These are phyloP conservation scores for Hippocampus mohnikei DNA, from an alignment of 2,113 vertebrate species.

Conservation along the genomic window DNA sequence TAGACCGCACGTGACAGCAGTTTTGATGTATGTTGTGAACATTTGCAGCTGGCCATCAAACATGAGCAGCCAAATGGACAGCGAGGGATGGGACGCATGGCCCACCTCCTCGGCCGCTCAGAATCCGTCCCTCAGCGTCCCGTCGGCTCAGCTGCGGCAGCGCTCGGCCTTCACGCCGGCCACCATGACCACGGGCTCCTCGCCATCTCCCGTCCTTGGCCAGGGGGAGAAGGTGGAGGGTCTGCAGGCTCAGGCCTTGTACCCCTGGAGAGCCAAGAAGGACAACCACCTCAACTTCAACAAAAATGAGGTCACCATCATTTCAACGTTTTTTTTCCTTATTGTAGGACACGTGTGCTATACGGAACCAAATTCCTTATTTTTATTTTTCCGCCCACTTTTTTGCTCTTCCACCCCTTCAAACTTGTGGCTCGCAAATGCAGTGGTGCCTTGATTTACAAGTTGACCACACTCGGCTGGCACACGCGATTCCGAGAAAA, in stretches of 20 bases:
- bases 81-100: slow-evolving; percentile 93
- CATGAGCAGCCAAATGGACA: slow-evolving; percentile 77
- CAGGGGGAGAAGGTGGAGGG: slow-evolving; percentile 99
- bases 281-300: slow-evolving; percentile 99
- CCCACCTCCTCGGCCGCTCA: slow-evolving; percentile 79
- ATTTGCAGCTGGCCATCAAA: slow-evolving; percentile 86
- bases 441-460: no score
- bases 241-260: slow-evolving; percentile 93
- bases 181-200: slow-evolving; percentile 89
- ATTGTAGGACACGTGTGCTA: no score
- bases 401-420: no score
- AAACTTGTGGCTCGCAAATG: no score
- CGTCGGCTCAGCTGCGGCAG: slow-evolving; percentile 85
- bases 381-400: no score
- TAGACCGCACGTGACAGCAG: no score
- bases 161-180: slow-evolving; percentile 96
- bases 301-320: slow-evolving; percentile 79
- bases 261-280: slow-evolving; percentile 97
- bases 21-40: neutral
- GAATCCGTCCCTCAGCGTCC: slow-evolving; percentile 89
- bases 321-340: neutral
- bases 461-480: no score
- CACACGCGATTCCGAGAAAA: neutral
- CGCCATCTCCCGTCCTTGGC: slow-evolving; percentile 92
- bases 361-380: no score